phyloP scores from a whole-genome alignment of 2,113 vertebrate genomes.

The Mugil cephalus region DNA sequence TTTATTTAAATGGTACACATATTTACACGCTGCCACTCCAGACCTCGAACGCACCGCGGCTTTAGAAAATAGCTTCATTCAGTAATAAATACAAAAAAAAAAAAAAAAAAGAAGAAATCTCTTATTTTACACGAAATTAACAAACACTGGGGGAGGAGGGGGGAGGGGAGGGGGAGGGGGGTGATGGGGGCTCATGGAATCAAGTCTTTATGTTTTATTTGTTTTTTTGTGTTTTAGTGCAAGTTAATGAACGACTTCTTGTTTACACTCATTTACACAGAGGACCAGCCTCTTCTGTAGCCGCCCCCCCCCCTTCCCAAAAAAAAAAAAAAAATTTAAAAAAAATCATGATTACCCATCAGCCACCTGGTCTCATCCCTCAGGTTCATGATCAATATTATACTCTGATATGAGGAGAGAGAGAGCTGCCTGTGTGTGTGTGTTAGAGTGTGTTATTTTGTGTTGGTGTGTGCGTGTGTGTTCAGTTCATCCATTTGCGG shows the following conservation, averaged over 20 bases:
- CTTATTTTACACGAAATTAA: constrained; percentile 99
- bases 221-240: constrained; percentile 91
- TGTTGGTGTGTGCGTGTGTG: constrained; percentile 30
- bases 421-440: constrained; percentile 40
- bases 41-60: constrained; percentile 79
- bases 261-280: constrained; percentile 85
- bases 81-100: constrained; percentile 98
- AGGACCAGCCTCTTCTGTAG: constrained; percentile 94
- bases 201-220: constrained; percentile 91
- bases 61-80: constrained; percentile 99
- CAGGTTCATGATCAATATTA: constrained; percentile 28
- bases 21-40: constrained; percentile 90
- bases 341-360: constrained; percentile 38
- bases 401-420: constrained; percentile 33
- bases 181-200: constrained; percentile 92
- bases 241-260: constrained; percentile 90
- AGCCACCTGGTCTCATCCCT: constrained; percentile 12
- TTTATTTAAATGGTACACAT: constrained; percentile 82
- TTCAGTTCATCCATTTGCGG: constrained; percentile 99
- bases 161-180: constrained; percentile 86
- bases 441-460: too few relatives aligned
- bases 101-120: constrained; percentile 91
- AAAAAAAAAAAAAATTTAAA: too few relatives aligned
- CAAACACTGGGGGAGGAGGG: constrained; percentile 85
- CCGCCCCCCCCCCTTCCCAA: constrained; percentile 53